These are phyloP conservation scores for Polypedilum vanderplanki DNA, from an alignment of 1,140 invertebrate genomes.

Conservation along the genomic window DNA sequence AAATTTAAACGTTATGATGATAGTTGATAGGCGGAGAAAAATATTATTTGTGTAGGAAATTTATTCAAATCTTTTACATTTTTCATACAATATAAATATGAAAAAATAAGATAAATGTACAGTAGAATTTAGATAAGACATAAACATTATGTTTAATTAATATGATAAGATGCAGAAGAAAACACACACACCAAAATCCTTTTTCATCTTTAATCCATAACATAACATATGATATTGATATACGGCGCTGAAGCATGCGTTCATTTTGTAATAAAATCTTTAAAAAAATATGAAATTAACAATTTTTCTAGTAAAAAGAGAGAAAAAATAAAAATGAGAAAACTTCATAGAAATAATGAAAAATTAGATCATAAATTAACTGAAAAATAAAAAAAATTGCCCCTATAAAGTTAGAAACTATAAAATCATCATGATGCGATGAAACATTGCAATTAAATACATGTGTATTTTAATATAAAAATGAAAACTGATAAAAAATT, in stretches of 20 bases:
- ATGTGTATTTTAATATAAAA: constrained; percentile 2
- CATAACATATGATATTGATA: not conserved
- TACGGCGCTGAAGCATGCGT: not conserved
- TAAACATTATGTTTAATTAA: not conserved
- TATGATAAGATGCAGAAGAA: not conserved
- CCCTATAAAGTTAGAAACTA: not conserved
- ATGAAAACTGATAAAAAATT: not conserved
- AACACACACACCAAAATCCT: not conserved
- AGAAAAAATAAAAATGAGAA: not conserved
- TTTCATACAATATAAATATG: not conserved
- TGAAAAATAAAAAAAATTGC: not conserved
- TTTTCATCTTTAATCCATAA: not conserved
- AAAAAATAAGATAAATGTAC: not conserved
- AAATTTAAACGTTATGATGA: not conserved
- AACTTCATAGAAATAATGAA: not conserved
- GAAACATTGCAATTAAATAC: constrained; percentile 7
- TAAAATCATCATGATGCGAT: not conserved
- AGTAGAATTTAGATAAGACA: not conserved
- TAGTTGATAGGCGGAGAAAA: not conserved
- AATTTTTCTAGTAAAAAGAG: constrained; percentile 1
- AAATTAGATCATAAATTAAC: not conserved
- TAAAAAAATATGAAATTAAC: too few species aligned
- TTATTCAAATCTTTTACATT: not conserved
- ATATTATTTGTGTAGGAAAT: constrained; percentile 13
- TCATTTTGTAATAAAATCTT: not conserved